Evolutionary conservation across 2,113 vertebrate species (phyloP), one percentile per base, ranked within the genome.

Genomic region (Pelecanoides urinatrix): DNA sequence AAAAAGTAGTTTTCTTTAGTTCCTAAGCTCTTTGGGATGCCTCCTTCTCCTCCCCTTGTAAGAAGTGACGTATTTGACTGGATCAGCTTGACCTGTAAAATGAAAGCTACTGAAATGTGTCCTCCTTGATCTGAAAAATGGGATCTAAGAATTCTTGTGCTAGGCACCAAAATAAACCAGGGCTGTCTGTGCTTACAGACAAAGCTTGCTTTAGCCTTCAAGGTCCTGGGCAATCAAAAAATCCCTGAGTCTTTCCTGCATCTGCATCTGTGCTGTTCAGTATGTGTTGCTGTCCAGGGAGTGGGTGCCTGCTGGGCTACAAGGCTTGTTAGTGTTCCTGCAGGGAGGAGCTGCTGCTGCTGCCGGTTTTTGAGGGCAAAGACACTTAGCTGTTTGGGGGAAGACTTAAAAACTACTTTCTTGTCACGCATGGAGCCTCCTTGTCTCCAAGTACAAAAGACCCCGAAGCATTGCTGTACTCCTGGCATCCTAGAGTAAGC

Each of bases 321-420:
- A 30, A 2, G 22, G 53, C 55, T 90, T 56, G 72, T 45, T 50
- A 73, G 50, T 20, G 70, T 38, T 83, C 78, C 79, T 77, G 59
- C 49, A 3, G 88, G 50, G 79, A 95, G 59, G 81, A 93, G 68
- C 84, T 91, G 85, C 92, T 90, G 92, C 92, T 88, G 92, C 92
- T 88, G 49, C 52, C 42, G 17, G 10, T 18, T 78, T 83, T 59
- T 74, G 58, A 93, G 70, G 56, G 50, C 74, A 94, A 63, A 83
- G 85, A 58, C 45, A 50, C 73, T 67, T 22, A 29, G 19, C 40
- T 84, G n/a, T 76, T 76, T 40, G 26, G 52, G 52, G 23, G 34
- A 85, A 66, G 74, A 83, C 58, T 63, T 92, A 50, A 92, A 92
- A 73, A 13, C 32, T 49, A 3, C 68, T 91, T 87, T 42, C 49